Evolutionary conservation across 2,797 vertebrate species (phyloP), one percentile per base, ranked within the genome.

Genomic region (Eutrigla gurnardus): DNA sequence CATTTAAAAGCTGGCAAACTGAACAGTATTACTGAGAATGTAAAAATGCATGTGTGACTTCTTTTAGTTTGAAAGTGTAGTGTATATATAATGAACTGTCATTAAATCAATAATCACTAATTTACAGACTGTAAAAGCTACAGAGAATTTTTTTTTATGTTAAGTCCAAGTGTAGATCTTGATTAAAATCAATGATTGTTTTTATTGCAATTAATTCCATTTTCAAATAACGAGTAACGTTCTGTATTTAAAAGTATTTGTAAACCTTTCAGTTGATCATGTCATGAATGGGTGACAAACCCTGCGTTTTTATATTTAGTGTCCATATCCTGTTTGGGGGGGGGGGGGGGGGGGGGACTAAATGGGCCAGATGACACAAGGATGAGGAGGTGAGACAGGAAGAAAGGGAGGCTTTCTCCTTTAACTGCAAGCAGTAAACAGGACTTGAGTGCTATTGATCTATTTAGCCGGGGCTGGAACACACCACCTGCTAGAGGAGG

Each of bases 371-470:
- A 59, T 61, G 50, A 65, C 17, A 53, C 0, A 6, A 71, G 17
- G 35, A 49, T 14, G 50, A 40, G 18, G 50, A 37, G 54, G 42
- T 33, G 42, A 25, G 25, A 25, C 25, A 25, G 18, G 17, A n/a
- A 61, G 49, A 59, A 39, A 72, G 25, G 69, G 49, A 70, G 46
- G 53, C 73, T 72, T 57, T 77, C 36, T 47, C 33, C 45, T 72
- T 77, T 75, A 64, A 86, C 40, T 68, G 80, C 45, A 73, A 64
- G 70, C 80, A 65, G 77, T 65, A 58, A 78, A 83, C 47, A 83
- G 80, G 77, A 73, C 71, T 61, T 78, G 81, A 93, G 93, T 92
- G 89, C 37, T 92, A 92, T 93, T 80, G 92, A 93, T 94, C 87
- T 52, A 15, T 54, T 80, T 45, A n/a, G 58, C 59, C 62, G 7